Evolutionary conservation across 92 coral and sea anemone species (phyloP).

Genomic region (Actinernus sp.): DNA sequence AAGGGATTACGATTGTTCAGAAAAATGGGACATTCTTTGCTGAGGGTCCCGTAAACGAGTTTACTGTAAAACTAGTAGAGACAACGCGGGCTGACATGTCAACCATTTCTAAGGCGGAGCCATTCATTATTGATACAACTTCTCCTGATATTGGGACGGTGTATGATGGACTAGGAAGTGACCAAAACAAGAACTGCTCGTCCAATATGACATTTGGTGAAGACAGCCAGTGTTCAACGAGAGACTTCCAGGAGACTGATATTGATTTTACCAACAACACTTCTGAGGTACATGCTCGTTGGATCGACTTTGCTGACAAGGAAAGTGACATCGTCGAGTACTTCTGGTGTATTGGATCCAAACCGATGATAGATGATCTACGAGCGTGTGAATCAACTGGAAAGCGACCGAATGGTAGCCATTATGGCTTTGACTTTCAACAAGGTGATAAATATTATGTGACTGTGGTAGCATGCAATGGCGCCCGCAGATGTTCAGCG

Average conservation of each 20-base stretch:
- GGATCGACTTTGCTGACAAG: constrained; percentile 94
- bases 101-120: constrained; percentile 77
- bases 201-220: constrained; percentile 88
- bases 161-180: constrained; percentile 95
- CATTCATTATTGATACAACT: constrained; percentile 89
- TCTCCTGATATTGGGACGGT: constrained; percentile 84
- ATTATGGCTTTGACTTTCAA: constrained; percentile 69
- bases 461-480: constrained; percentile 94
- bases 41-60: constrained; percentile 74
- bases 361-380: constrained; percentile 85
- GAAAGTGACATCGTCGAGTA: constrained; percentile 90
- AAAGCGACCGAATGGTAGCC: constrained; percentile 79
- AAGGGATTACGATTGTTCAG: constrained; percentile 43
- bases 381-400: constrained; percentile 88
- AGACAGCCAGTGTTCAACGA: constrained; percentile 93
- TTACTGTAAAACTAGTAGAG: constrained; percentile 71
- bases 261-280: constrained; percentile 92
- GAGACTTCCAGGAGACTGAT: constrained; percentile 89
- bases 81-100: constrained; percentile 78
- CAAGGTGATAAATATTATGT: constrained; percentile 86
- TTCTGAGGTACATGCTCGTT: constrained; percentile 81
- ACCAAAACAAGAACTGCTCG: constrained; percentile 85
- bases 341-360: constrained; percentile 80
- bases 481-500: constrained; percentile 94
- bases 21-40: constrained; percentile 73